Evolutionary conservation across 2,797 vertebrate species (phyloP).

Genomic region (Crocodylus rhombifer): DNA sequence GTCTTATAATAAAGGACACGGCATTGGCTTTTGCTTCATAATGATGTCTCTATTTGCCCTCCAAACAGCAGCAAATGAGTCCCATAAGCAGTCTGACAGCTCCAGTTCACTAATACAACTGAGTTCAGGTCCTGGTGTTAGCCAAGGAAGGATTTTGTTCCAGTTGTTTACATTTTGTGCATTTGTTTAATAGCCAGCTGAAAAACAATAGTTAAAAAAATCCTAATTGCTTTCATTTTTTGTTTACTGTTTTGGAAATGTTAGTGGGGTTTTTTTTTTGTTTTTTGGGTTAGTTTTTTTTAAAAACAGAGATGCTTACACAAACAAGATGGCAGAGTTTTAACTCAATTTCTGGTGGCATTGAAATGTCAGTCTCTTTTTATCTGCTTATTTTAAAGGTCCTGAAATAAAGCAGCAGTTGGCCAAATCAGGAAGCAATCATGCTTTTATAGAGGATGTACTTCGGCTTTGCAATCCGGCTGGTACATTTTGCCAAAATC

Average conservation of each 20-base stretch:
- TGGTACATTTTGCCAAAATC: not conserved
- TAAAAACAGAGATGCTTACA: no score
- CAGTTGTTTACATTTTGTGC: not conserved
- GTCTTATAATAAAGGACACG: constrained; percentile 46
- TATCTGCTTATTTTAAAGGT: not conserved
- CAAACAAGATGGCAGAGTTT: no score
- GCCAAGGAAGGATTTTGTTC: not conserved
- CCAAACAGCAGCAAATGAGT: constrained; percentile 69
- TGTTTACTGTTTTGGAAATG: no score
- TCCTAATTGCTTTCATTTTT: no score
- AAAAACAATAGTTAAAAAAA: no score
- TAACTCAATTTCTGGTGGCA: no score
- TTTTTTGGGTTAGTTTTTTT: not conserved
- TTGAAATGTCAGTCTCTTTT: not conserved
- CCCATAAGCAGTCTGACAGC: constrained; percentile 58
- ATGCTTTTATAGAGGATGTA: not conserved
- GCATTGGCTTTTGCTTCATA: constrained; percentile 54
- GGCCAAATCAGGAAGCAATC: not conserved
- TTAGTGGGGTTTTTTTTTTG: not conserved
- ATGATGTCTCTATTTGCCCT: constrained; percentile 21
- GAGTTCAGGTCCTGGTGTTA: not conserved
- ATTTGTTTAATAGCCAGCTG: not conserved
- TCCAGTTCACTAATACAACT: constrained; percentile 53
- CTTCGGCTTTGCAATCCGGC: not conserved
- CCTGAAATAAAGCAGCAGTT: not conserved